Evolutionary conservation across 1,140 invertebrate genomes (phyloP).

Genomic region (Lineus longissimus): DNA sequence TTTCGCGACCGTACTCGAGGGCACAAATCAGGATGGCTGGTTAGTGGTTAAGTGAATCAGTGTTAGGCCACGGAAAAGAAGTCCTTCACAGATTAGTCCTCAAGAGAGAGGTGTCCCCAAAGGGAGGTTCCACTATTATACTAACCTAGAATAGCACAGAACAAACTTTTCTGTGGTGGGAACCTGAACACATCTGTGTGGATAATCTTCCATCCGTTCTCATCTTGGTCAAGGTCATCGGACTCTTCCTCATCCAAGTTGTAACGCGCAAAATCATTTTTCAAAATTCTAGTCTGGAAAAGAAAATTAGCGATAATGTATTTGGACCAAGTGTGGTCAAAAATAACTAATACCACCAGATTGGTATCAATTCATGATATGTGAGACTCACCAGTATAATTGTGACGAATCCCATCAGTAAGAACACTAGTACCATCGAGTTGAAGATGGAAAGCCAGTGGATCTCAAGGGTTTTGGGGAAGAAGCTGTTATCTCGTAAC

Average conservation of each 20-base stretch:
- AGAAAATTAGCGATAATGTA: slow-evolving; percentile 11
- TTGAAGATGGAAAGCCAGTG: slow-evolving; percentile 61
- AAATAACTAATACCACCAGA: no score
- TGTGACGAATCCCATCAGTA: slow-evolving; percentile 58
- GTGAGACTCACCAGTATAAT: slow-evolving; percentile 57
- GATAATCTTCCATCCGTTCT: slow-evolving; percentile 61
- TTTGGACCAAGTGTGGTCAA: no score
- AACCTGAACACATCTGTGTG: slow-evolving; percentile 60
- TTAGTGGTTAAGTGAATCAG: no score
- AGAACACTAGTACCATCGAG: slow-evolving; percentile 58
- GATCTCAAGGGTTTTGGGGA: slow-evolving; percentile 58
- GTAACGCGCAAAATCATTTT: slow-evolving; percentile 58
- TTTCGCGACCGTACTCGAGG: background rate
- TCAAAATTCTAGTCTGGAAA: slow-evolving; percentile 55
- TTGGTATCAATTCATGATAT: no score
- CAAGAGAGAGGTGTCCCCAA: no score
- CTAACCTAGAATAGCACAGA: slow-evolving; percentile 58
- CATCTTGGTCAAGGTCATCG: slow-evolving; percentile 55
- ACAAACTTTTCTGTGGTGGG: slow-evolving; percentile 54
- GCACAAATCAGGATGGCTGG: no score
- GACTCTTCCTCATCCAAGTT: slow-evolving; percentile 54
- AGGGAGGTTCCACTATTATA: background rate
- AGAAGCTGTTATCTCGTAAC: slow-evolving; percentile 55
- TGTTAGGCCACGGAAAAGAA: no score
- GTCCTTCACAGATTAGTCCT: no score